phyloP scores from a whole-genome alignment of 2,888 invertebrate species.

The Cerastis leucographa region DNA sequence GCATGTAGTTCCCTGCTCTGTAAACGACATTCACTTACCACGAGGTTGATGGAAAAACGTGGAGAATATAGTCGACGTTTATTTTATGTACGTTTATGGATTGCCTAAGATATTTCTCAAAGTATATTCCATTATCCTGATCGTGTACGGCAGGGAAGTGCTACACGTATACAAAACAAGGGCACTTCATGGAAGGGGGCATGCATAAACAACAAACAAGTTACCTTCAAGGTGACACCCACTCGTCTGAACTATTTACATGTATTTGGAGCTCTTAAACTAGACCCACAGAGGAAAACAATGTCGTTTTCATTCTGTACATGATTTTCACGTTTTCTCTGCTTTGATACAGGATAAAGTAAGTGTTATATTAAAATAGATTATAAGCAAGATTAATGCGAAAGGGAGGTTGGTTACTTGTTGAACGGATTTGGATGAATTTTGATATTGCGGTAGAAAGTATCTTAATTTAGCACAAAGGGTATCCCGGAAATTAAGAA shows the following conservation, averaged over 20 bases:
- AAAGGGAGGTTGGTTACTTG: slow-evolving; percentile 34
- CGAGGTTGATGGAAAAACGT: slow-evolving; percentile 54
- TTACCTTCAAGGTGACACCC: slow-evolving; percentile 45
- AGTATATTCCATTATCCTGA: slow-evolving; percentile 49
- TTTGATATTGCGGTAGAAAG: slow-evolving; percentile 48
- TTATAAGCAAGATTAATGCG: slow-evolving; percentile 30
- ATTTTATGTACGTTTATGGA: slow-evolving; percentile 46
- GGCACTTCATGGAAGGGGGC: slow-evolving; percentile 30
- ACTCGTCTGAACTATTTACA: slow-evolving; percentile 48
- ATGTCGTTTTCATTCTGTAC: slow-evolving; percentile 17
- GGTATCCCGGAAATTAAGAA: slow-evolving; percentile 35
- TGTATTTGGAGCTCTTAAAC: slow-evolving; percentile 44
- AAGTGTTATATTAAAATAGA: slow-evolving; percentile 19
- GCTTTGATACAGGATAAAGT: slow-evolving; percentile 1
- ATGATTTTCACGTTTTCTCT: slow-evolving; percentile 4
- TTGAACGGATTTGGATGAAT: slow-evolving; percentile 41
- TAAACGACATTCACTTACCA: slow-evolving; percentile 58
- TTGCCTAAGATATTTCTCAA: slow-evolving; percentile 44
- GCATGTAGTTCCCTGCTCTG: slow-evolving; percentile 31
- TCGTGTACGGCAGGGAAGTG: slow-evolving; percentile 15
- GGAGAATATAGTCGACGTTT: slow-evolving; percentile 42
- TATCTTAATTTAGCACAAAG: slow-evolving; percentile 44
- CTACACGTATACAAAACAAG: slow-evolving; percentile 34
- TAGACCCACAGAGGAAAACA: slow-evolving; percentile 37
- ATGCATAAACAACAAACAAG: slow-evolving; percentile 53